phyloP scores from a whole-genome alignment of 2,797 vertebrate genomes.

The Poecilia velifera region DNA sequence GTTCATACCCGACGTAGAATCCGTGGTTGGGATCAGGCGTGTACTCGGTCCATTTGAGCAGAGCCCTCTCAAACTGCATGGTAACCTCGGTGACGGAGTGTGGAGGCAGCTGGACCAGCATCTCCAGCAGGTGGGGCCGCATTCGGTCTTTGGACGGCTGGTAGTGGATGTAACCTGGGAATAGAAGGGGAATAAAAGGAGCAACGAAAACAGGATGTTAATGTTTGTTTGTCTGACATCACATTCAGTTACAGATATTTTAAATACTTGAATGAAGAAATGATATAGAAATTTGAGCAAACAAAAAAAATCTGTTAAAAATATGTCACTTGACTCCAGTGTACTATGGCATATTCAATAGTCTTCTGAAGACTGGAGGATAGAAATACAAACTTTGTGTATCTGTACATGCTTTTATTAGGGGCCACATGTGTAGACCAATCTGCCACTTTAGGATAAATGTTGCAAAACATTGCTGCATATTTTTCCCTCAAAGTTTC shows the following conservation, averaged over 20 bases:
- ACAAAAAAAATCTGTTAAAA: background rate
- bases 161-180: slow-evolving; percentile 94
- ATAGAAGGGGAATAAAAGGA: background rate
- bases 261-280: background rate
- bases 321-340: no score
- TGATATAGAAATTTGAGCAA: background rate
- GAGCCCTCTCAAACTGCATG: slow-evolving; percentile 94
- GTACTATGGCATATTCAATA: background rate
- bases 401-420: background rate
- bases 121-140: slow-evolving; percentile 94
- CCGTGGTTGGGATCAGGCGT: slow-evolving; percentile 96
- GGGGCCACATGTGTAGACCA: background rate
- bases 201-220: background rate
- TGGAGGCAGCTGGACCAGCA: slow-evolving; percentile 95
- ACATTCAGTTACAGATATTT: background rate
- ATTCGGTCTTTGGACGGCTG: slow-evolving; percentile 93
- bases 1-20: slow-evolving; percentile 90
- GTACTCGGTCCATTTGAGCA: slow-evolving; percentile 98
- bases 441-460: background rate
- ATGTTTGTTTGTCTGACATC: background rate
- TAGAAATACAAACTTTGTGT: background rate
- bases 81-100: slow-evolving; percentile 94
- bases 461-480: background rate
- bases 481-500: background rate
- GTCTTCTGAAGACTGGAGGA: background rate